Evolutionary conservation across 1,140 invertebrate genomes (phyloP), one percentile per base, ranked within the genome.

Genomic region (Drosophila pallidifrons): DNA sequence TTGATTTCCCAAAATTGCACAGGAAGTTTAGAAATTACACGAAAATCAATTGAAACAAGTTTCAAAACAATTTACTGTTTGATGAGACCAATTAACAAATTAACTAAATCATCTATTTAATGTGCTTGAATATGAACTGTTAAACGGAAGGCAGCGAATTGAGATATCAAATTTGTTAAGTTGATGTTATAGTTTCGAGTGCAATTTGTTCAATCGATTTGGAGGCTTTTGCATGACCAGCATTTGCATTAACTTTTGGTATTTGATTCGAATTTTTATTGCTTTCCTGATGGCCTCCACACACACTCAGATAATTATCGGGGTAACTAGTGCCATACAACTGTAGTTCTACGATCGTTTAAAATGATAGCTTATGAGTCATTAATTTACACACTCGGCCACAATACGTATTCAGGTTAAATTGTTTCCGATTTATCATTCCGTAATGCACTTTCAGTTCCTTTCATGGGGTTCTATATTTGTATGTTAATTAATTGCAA

Each of bases 191-290:
- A 58, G 28, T 70, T 81, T 65, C 20, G 1, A 51, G 10, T 54
- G 45, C 47, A 67, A 13, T 35, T 16, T 54, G 28, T 35, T 25
- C 15, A 16, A 43, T 45, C 35, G 6, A 61, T 68, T 63, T 66
- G 13, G 16, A 73, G 45, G 54, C 16, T 55, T 55, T 55, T 20
- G 52, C 32, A 45, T 46, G 47, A 35, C 6, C 45, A 66, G 20
- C 46, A 78, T 80, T 75, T 75, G 65, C 70, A 75, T 81, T 81
- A 41, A 25, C 6, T 75, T 81, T 68, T 76, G 63, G 72, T 46
- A 55, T 20, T 67, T 61, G 38, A 73, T 61, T 66, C 51, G 49
- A 5, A 13, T 58, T 43, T 61, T 61, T 73, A 41, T 65, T 38
- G 38, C 60, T 52, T 75, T 78, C 76, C 76, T 69, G 76, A 75